phyloP scores from a whole-genome alignment of 2,113 vertebrate genomes.

The Pimephales promelas region DNA sequence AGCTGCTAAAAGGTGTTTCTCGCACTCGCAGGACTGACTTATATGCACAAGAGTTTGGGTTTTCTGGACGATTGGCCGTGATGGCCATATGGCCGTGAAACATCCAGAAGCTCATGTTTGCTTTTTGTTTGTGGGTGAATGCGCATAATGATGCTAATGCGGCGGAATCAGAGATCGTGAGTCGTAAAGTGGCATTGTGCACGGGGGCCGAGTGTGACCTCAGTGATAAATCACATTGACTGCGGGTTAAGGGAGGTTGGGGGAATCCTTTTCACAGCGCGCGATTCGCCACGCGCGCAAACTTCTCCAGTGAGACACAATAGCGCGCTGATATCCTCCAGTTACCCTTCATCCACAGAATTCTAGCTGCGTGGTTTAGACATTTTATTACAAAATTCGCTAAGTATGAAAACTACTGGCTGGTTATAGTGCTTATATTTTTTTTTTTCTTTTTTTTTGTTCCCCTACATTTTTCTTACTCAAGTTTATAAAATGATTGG shows the following conservation, averaged over 20 bases:
- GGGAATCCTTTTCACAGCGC: conserved; percentile 43
- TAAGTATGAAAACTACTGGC: not conserved
- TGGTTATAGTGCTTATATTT: not conserved
- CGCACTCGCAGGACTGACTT: conserved; percentile 74
- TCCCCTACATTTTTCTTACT: too few relatives aligned
- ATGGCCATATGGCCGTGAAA: conserved; percentile 48
- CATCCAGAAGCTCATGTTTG: conserved; percentile 43
- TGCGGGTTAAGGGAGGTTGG: conserved; percentile 30
- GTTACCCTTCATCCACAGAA: not conserved
- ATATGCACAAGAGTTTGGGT: conserved; percentile 75
- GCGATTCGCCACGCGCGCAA: conserved; percentile 46
- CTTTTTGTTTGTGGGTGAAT: conserved; percentile 35
- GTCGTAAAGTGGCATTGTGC: conserved; percentile 37
- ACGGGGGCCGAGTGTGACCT: conserved; percentile 45
- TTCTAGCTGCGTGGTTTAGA: not conserved
- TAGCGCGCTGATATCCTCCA: conserved; percentile 15
- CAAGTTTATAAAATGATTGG: not conserved
- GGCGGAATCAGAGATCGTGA: conserved; percentile 23
- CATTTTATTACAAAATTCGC: not conserved
- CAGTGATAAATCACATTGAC: conserved; percentile 34
- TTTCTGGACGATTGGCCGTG: conserved; percentile 12
- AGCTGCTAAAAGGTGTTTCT: not conserved
- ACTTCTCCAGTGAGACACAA: conserved; percentile 24
- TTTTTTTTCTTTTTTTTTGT: too few relatives aligned
- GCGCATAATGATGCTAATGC: conserved; percentile 36